Evolutionary conservation across 2,113 vertebrate genomes (phyloP).

Genomic region (Leuciscus idus): DNA sequence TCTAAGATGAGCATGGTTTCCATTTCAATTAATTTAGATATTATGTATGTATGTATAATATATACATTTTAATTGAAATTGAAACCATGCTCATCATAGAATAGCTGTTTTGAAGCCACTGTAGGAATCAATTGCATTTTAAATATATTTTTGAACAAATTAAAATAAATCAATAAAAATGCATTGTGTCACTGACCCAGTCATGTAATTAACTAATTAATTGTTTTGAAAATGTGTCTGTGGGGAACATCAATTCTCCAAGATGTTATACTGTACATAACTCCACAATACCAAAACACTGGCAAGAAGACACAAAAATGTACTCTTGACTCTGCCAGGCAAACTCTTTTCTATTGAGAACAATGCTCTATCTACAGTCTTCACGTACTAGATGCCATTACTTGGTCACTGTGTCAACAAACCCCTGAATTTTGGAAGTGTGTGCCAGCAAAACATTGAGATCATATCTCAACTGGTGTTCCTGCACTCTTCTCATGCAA

Average conservation of each 20-base stretch:
- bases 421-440: conserved; percentile 17
- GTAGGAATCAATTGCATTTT: not conserved
- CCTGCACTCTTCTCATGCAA: conserved; percentile 60
- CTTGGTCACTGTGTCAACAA: conserved; percentile 33
- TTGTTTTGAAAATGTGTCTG: not conserved
- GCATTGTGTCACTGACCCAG: not conserved
- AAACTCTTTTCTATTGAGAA: conserved; percentile 4
- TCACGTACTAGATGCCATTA: not conserved
- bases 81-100: not conserved
- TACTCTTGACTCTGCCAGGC: not conserved
- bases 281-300: not conserved
- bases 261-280: not conserved
- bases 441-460: conserved; percentile 55
- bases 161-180: not conserved
- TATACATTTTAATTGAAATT: no score
- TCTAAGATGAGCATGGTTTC: no score
- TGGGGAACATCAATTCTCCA: not conserved
- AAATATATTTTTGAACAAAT: not conserved
- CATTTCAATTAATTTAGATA: no score
- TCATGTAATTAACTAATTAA: no score
- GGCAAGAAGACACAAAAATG: not conserved
- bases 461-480: conserved; percentile 56
- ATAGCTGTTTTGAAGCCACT: not conserved
- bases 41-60: no score
- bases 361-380: not conserved